phyloP scores from a whole-genome alignment of 2,113 vertebrate species.

The Platysteira castanea region DNA sequence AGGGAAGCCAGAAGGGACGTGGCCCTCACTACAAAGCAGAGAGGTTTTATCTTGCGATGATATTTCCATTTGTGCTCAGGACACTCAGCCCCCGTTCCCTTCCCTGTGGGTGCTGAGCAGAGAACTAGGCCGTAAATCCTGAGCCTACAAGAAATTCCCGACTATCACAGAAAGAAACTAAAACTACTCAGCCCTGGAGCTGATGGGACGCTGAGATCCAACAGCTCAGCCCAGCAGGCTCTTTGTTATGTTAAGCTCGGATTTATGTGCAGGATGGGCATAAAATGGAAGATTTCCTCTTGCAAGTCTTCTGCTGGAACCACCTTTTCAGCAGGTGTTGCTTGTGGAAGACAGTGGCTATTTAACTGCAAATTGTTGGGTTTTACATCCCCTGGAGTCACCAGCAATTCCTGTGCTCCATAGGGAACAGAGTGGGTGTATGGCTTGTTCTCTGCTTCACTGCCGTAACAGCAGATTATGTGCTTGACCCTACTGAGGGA shows the following conservation, averaged over 20 bases:
- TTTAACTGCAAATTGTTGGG: slow-evolving; percentile 12
- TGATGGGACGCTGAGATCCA: not conserved
- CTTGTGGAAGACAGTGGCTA: not conserved
- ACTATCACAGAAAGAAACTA: not conserved
- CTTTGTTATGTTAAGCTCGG: slow-evolving; percentile 26
- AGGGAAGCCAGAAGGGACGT: not conserved
- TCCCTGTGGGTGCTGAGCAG: not conserved
- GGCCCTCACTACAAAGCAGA: not conserved
- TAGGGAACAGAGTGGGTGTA: not conserved
- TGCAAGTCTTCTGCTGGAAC: not conserved
- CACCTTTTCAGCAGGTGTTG: not conserved
- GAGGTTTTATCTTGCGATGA: not conserved
- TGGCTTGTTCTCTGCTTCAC: not conserved
- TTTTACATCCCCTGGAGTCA: not conserved
- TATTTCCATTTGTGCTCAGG: not conserved
- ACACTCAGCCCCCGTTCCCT: not conserved
- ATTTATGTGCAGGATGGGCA: not conserved
- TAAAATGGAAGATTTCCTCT: slow-evolving; percentile 13
- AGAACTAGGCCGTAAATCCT: not conserved
- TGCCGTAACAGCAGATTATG: not conserved
- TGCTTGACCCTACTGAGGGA: not conserved
- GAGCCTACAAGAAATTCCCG: not conserved
- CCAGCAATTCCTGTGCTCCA: not conserved
- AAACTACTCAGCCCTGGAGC: not conserved
- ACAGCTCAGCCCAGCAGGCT: not conserved